Base-by-base conservation (phyloP, 2,888 invertebrate genomes). In the Parascotia fuliginaria region DNA sequence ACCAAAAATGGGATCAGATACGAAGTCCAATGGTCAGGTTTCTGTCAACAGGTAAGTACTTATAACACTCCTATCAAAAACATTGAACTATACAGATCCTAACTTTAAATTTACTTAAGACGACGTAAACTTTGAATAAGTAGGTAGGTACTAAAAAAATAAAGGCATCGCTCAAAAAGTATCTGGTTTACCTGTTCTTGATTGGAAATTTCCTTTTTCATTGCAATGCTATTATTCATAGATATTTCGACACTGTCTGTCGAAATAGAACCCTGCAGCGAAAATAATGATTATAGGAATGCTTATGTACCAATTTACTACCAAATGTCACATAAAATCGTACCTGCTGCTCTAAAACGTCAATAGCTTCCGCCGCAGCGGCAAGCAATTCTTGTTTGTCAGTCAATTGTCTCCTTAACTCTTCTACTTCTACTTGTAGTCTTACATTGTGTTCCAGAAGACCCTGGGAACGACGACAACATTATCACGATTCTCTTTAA, bases 381-480 rank as follows among this genome's bases (percentile, higher is more conserved):
- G 95, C 95, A 13, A 98, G 92, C 54, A 98, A 92, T 73, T 96
- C 96, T 76, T 97, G 96, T 83, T 97, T 97, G 77, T 97, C 96
- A 38, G 93, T 92, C 1, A 97, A 81, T 68, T 97, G 97, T 69
- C 96, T 95, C 60, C 94, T 94, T 51, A 97, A 78, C 74, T 95
- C 94, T 79, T 96, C 96, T 38, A 95, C 93, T 85, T 97, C 96
- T 9, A 96, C 95, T 94, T 96, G 86, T 37, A 89, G 81, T 53
- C 91, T 77, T 6, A 92, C 92, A 58, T 91, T 92, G 50, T 91
- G 89, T 73, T 92, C 92, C 47, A 92, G 69, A 43, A 92, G 79
- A 11, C 92, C 92, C 92, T 92, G 54, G 13, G 77, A 76, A 70
- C 14, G 4, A 12, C 11, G 3, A 0, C 1, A 4, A 2, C n/a